Evolutionary conservation across 1,140 invertebrate species (phyloP).

Genomic region (Euura saliciscinereae): DNA sequence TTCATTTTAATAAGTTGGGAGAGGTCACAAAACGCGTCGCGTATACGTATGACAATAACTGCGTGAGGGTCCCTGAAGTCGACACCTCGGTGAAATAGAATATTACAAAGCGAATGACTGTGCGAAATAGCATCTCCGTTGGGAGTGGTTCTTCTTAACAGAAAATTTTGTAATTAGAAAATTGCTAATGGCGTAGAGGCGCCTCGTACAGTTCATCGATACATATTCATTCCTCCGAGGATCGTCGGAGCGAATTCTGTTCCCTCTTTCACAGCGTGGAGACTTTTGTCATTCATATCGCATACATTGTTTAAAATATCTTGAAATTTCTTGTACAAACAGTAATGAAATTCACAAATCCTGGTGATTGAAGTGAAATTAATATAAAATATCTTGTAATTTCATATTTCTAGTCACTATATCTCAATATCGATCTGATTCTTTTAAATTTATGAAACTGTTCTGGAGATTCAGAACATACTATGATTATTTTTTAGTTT

Average conservation of each 20-base stretch:
- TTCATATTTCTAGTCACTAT: no score
- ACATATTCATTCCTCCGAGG: neutral
- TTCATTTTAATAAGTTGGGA: no score
- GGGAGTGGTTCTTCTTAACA: neutral
- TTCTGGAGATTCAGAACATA: no score
- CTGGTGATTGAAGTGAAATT: no score
- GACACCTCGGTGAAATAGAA: neutral
- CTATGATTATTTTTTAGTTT: no score
- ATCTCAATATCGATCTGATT: no score
- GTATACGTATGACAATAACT: neutral
- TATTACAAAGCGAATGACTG: neutral
- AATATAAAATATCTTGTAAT: no score
- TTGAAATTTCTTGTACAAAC: no score
- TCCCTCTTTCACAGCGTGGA: neutral
- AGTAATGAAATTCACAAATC: no score
- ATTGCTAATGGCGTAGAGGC: conserved; percentile 50
- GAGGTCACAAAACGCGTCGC: no score
- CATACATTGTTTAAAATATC: neutral
- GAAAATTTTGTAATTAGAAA: conserved; percentile 51
- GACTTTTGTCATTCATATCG: neutral
- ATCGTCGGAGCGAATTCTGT: no score
- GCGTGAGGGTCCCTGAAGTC: neutral
- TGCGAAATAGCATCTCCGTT: neutral
- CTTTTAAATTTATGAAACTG: no score
- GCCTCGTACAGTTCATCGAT: neutral